A percentile compares a stretch with the other conserved stretches of the same genome.
Evolutionary conservation across 1,140 invertebrate genomes (phyloP).

Genomic region (Drosophila tropicalis): DNA sequence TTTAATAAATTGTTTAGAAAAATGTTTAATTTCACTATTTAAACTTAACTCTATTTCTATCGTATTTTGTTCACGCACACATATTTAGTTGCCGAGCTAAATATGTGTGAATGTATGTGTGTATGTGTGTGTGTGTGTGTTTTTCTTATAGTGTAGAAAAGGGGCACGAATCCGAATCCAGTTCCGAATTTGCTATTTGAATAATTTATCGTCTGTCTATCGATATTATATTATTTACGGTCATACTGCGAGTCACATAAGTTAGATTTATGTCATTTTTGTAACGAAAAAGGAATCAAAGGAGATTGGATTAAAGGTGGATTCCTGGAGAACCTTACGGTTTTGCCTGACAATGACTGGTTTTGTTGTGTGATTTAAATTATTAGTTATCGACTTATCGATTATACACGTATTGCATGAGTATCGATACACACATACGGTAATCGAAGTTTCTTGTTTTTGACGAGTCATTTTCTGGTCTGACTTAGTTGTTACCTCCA

Average conservation of each 20-base stretch:
- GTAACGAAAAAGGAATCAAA: too few relatives aligned
- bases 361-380: too few relatives aligned
- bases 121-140: constrained; percentile 19
- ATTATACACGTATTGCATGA: not conserved
- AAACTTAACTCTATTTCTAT: constrained; percentile 21
- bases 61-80: constrained; percentile 53
- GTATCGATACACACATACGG: constrained; percentile 16
- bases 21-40: constrained; percentile 40
- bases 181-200: constrained; percentile 4
- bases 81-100: constrained; percentile 54
- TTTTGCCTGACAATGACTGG: too few relatives aligned
- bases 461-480: constrained; percentile 71
- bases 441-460: constrained; percentile 58
- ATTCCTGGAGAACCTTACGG: too few relatives aligned
- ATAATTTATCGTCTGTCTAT: not conserved
- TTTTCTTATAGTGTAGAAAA: constrained; percentile 56
- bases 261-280: too few relatives aligned
- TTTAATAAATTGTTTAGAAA: constrained; percentile 10
- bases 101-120: constrained; percentile 37
- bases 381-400: too few relatives aligned
- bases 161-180: not conserved
- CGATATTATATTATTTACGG: not conserved
- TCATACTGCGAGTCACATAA: too few relatives aligned
- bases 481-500: constrained; percentile 12
- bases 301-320: too few relatives aligned